These are phyloP conservation scores for Ictalurus furcatus DNA, from an alignment of 2,113 vertebrate species.

Conservation along the genomic window DNA sequence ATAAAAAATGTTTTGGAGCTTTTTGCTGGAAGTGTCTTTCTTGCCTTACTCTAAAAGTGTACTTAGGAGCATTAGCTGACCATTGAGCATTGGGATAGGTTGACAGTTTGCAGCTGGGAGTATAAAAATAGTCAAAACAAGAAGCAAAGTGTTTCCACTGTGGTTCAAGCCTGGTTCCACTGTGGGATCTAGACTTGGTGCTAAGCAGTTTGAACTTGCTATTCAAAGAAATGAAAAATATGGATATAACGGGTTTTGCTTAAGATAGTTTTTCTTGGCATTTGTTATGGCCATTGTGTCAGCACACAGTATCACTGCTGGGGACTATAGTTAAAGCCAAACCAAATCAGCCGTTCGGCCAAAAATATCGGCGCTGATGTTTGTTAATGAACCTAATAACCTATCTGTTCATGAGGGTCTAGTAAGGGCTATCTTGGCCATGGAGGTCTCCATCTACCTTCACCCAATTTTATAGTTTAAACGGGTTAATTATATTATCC, in stretches of 20 bases:
- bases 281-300: neutral
- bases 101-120: neutral
- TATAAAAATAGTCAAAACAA: neutral
- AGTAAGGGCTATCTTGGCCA: neutral
- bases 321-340: neutral
- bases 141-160: neutral
- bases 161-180: neutral
- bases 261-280: neutral
- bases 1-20: neutral
- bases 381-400: no score
- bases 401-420: neutral
- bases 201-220: neutral
- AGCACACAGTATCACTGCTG: neutral
- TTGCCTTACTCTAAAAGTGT: neutral
- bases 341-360: neutral
- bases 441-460: no score
- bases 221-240: neutral
- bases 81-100: neutral
- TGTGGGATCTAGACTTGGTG: neutral
- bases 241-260: neutral
- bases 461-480: no score
- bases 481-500: no score
- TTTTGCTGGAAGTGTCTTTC: no score
- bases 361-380: neutral
- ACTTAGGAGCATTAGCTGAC: neutral